Base-by-base conservation (phyloP, 2,113 vertebrate genomes). In the Pseudorasbora parva region DNA sequence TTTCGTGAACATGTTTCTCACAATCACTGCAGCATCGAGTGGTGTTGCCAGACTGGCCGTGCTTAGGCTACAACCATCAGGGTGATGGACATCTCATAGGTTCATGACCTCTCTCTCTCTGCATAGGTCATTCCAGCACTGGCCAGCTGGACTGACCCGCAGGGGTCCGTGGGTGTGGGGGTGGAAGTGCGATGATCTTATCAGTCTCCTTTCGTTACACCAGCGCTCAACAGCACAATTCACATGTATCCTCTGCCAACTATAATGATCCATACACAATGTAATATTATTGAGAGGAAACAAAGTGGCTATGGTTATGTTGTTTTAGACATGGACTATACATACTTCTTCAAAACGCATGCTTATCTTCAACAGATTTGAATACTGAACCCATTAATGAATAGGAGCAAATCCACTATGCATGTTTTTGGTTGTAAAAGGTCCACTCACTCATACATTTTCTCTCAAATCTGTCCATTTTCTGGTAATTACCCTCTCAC, bases 1-100 rank as follows among this genome's bases (percentile, higher is more conserved):
- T 30, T 77, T 41, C 1, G 21, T 23, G 54, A 54, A n/a, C 51
- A 27, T 59, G 47, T 78, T 72, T 73, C n/a, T 47, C 25, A 17
- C n/a, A 49, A 30, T 66, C 78, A 30, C n/a, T 11, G 49, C 72
- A 17, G 56, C 57, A 41, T 64, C 27, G 37, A 56, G 74, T 37
- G 64, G 43, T 69, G 68, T 57, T 66, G 60, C 41, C 64, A 66
- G 47, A 57, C 41, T 66, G 27, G 82, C 21, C 25, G 8, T 33
- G 41, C 49, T 77, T 57, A 82, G 78, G 86, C 79, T 89, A 89
- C 92, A 93, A 89, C 88, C 92, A 90, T 91, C 91, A 90, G 87
- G 85, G 78, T 87, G 90, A 90, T 74, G 85, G 90, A 89, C 86
- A 91, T 73, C 78, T 83, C 85, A 45, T 80, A 82, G 85, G 88